Base-by-base conservation (phyloP, 2,797 vertebrate species). In the Acrocephalus scirpaceus region DNA sequence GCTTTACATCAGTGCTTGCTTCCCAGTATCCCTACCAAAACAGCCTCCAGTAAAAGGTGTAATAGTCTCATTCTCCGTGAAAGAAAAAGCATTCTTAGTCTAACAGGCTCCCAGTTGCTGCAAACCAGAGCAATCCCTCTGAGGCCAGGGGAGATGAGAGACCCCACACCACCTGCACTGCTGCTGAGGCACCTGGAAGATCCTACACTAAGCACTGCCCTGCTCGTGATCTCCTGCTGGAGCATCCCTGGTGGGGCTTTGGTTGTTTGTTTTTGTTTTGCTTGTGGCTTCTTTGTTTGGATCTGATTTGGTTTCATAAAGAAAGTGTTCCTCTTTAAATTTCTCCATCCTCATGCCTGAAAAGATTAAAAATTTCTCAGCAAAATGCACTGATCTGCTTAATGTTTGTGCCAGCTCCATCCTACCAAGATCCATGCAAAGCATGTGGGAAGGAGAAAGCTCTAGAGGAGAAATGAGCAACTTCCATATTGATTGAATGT, bases 381-480 rank as follows among this genome's bases (percentile, higher is more conserved):
- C 36, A 54, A 85, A 89, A 44, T 10, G 23, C 47, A 12, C 32
- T 14, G 56, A 53, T 86, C 19, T 88, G 48, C 67, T 34, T 14
- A 2, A 38, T 26, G 40, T 16, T 72, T 45, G 42, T 91, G 78
- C 50, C 66, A 69, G 29, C 62, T 83, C 34, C 34, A 6, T 56
- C 73, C 54, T 50, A 56, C 65, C 71, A 51, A 44, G 16, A 78
- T 29, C 36, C 73, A 21, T 22, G 58, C 69, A 65, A 91, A 66
- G 26, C 20, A 20, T 10, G 58, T 90, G 84, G 85, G 91, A 94
- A 93, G 65, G 66, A 94, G 44, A 85, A 81, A 72, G 48, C 44
- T 81, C 26, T 12, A 20, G n/a, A 4, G 29, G n/a, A 90, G 66
- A 67, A 88, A 83, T 30, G 21, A 95, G 14, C 26, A 92, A 48